phyloP scores from a whole-genome alignment of 2,797 vertebrate species.

The Stomatorhinus walkeri region DNA sequence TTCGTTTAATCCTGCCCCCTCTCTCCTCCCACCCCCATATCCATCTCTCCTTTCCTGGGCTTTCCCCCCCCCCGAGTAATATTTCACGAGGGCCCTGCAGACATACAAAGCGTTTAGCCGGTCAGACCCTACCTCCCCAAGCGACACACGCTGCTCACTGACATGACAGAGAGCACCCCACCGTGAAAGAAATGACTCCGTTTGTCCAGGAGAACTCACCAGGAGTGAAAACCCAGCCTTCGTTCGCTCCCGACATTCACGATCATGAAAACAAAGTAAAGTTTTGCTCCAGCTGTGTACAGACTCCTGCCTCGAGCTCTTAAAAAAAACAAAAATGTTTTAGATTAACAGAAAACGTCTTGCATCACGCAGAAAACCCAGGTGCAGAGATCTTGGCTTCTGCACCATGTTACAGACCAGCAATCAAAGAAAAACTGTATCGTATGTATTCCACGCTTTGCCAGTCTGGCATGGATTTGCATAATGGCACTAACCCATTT shows the following conservation, averaged over 20 bases:
- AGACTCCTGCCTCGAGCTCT: background rate
- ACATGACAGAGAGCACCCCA: background rate
- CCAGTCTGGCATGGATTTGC: slow-evolving; percentile 28
- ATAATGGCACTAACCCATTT: slow-evolving; percentile 18
- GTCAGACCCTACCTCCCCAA: background rate
- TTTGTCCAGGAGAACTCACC: background rate
- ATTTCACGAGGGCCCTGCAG: background rate
- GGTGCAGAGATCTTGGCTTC: background rate
- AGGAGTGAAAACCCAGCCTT: background rate
- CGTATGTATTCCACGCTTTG: background rate
- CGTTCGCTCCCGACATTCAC: background rate
- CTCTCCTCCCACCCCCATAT: background rate
- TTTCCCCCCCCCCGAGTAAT: background rate
- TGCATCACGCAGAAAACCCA: background rate
- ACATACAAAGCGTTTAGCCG: background rate
- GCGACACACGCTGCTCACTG: background rate
- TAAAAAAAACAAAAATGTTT: background rate
- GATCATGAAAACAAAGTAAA: background rate
- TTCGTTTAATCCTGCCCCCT: background rate
- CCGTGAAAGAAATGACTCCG: background rate
- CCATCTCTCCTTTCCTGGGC: background rate
- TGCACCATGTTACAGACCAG: background rate
- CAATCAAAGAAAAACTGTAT: background rate
- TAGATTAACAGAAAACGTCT: background rate
- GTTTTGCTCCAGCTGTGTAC: background rate